Conservation (phyloP, 2,888 invertebrate genomes). For the Nomada goodeniana region DNA sequence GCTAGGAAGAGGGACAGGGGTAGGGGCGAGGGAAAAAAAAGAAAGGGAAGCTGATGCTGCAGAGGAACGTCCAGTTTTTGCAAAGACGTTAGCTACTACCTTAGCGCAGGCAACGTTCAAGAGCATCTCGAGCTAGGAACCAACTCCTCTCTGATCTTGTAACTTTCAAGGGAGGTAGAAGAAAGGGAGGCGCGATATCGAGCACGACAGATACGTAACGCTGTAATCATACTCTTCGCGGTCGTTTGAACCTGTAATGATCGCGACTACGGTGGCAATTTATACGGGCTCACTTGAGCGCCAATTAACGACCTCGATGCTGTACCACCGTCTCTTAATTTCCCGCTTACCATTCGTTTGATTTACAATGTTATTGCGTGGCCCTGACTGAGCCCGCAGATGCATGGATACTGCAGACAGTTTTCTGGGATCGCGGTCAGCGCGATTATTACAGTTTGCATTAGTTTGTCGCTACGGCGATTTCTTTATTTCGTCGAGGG, state of each 20-base stretch:
- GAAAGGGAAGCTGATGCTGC: constrained; percentile 40
- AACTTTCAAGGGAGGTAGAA: not conserved
- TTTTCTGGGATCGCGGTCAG: not conserved
- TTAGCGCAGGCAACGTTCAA: constrained; percentile 66
- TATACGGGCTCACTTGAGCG: constrained; percentile 24
- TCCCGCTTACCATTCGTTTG: constrained; percentile 14
- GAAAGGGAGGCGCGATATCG: constrained; percentile 14
- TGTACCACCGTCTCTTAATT: constrained; percentile 23
- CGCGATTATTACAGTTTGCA: not conserved
- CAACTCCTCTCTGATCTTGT: constrained; percentile 2
- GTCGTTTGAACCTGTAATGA: constrained; percentile 71
- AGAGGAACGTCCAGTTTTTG: constrained; percentile 77
- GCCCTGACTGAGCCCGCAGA: constrained; percentile 19
- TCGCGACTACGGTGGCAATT: constrained; percentile 47
- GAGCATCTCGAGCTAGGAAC: not conserved
- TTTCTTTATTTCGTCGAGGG: not conserved
- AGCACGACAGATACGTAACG: constrained; percentile 59
- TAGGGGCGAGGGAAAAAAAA: constrained; percentile 27
- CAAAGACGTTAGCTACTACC: constrained; percentile 61
- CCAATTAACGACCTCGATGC: constrained; percentile 24
- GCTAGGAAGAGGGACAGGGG: not conserved
- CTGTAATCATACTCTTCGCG: constrained; percentile 68
- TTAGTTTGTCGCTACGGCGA: not conserved
- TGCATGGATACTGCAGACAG: not conserved
- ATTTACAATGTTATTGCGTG: constrained; percentile 6